A percentile compares a stretch with the other conserved stretches of the same genome.
These are phyloP conservation scores for Gobiocypris rarus DNA, from an alignment of 2,113 vertebrate species.

Conservation along the genomic window DNA sequence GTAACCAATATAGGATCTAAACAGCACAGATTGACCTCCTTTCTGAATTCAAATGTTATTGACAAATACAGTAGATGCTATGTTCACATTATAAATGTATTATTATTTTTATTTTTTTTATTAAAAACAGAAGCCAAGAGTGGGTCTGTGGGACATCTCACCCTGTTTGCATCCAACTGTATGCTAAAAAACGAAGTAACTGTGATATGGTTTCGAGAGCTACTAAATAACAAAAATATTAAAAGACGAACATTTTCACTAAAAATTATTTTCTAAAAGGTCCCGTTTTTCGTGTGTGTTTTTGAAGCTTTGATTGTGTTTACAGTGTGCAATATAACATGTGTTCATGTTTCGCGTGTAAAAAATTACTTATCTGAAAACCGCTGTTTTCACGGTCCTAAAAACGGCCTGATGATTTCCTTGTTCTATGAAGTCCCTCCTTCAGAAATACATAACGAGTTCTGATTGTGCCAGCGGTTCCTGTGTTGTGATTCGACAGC, in stretches of 20 bases:
- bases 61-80: neutral
- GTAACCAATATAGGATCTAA: neutral
- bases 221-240: neutral
- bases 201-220: neutral
- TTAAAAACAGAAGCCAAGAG: neutral
- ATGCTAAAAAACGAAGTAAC: neutral
- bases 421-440: no score
- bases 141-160: neutral
- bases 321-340: no score
- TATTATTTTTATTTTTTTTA: neutral
- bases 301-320: no score
- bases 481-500: no score
- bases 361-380: no score
- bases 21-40: neutral
- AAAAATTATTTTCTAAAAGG: neutral
- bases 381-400: no score
- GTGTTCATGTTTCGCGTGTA: no score
- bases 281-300: no score
- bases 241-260: neutral
- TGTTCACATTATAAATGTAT: neutral
- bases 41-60: neutral
- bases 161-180: neutral
- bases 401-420: no score
- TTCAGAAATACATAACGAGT: no score
- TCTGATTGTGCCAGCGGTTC: no score